Evolutionary conservation across 2,888 invertebrate species (phyloP).

Genomic region (Athrips mouffetella): DNA sequence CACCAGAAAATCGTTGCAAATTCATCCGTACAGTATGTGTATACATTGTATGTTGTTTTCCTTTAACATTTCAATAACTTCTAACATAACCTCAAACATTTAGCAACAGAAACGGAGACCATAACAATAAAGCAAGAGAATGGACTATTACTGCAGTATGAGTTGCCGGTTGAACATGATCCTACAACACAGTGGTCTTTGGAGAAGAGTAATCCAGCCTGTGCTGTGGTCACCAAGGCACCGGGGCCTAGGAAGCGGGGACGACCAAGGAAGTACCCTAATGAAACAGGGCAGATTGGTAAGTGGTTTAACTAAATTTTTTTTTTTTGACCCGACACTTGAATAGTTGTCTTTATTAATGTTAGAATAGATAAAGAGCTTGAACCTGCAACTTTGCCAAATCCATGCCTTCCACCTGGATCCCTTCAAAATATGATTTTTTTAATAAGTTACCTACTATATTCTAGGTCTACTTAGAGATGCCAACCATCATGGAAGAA

Average conservation of each 20-base stretch:
- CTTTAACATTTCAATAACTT: too few species aligned
- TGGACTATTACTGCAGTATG: conserved; percentile 69
- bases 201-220: conserved; percentile 47
- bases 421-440: too few species aligned
- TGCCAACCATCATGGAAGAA: too few species aligned
- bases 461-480: too few species aligned
- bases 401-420: too few species aligned
- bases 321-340: too few species aligned
- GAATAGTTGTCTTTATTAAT: too few species aligned
- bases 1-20: too few species aligned
- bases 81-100: conserved; percentile 15
- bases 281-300: conserved; percentile 71
- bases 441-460: too few species aligned
- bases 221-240: conserved; percentile 61
- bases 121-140: conserved; percentile 76
- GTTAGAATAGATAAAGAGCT: too few species aligned
- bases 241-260: conserved; percentile 63
- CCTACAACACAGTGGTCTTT: conserved; percentile 61
- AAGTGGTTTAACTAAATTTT: conserved; percentile 15
- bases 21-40: too few species aligned
- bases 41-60: neutral
- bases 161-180: conserved; percentile 70
- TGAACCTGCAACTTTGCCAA: too few species aligned
- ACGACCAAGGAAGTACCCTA: conserved; percentile 69
- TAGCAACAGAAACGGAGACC: conserved; percentile 60